These are phyloP conservation scores for Marcusenius ussheri DNA, from an alignment of 2,113 vertebrate genomes.

Conservation along the genomic window DNA sequence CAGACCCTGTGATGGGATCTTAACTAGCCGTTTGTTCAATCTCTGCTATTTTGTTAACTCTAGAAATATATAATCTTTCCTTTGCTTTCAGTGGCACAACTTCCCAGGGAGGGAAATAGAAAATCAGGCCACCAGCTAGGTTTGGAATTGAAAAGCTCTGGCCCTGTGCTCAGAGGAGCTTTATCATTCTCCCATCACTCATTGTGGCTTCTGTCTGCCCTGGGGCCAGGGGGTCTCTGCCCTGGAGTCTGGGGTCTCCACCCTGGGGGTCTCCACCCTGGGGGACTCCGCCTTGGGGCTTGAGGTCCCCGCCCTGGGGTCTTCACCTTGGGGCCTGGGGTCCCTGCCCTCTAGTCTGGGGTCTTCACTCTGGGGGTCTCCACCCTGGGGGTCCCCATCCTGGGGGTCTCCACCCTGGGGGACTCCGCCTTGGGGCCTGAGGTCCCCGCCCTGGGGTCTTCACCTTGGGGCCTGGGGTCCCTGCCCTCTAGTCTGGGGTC, in stretches of 20 bases:
- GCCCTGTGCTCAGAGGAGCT: not conserved
- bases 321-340: too few species aligned
- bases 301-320: too few species aligned
- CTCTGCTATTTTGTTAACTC: not conserved
- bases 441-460: too few species aligned
- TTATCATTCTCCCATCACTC: conserved; percentile 5
- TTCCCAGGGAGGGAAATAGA: not conserved
- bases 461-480: too few species aligned
- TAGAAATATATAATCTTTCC: not conserved
- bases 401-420: too few species aligned
- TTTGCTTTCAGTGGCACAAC: not conserved
- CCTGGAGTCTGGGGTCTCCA: too few species aligned
- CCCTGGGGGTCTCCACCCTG: not conserved
- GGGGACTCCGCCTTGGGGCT: too few species aligned
- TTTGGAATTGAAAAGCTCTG: conserved; percentile 8
- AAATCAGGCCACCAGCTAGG: not conserved
- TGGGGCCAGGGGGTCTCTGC: not conserved
- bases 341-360: too few species aligned
- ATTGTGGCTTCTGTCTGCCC: not conserved
- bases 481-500: too few species aligned
- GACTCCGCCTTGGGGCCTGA: too few species aligned
- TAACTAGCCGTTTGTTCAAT: not conserved
- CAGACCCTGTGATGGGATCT: not conserved
- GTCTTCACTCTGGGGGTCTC: too few species aligned
- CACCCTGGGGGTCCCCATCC: too few species aligned